phyloP scores from a whole-genome alignment of 1,140 invertebrate species.

The Trichonephila clavata region DNA sequence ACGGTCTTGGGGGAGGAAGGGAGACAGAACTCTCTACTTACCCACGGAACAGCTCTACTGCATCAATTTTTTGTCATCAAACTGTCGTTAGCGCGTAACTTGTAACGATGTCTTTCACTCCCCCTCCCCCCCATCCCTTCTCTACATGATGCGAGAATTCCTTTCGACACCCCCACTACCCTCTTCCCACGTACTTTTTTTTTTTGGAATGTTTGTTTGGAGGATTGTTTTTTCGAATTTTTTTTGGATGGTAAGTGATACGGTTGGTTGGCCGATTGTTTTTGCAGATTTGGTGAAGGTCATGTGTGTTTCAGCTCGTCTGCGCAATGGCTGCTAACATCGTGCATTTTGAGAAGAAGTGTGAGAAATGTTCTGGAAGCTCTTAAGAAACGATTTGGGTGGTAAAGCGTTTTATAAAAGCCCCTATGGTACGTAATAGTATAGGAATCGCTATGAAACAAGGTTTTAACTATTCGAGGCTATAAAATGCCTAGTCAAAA shows the following conservation, averaged over 20 bases:
- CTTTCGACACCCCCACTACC: background rate
- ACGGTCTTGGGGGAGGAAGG: background rate
- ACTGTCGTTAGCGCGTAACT: constrained; percentile 74
- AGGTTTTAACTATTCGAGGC: too few species aligned
- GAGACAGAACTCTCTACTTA: constrained; percentile 48
- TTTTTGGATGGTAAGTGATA: constrained; percentile 27
- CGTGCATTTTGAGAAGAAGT: background rate
- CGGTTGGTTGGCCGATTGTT: constrained; percentile 25
- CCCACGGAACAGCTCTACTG: constrained; percentile 62
- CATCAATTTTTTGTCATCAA: constrained; percentile 75
- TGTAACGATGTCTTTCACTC: constrained; percentile 53
- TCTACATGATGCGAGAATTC: background rate
- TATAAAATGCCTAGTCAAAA: too few species aligned
- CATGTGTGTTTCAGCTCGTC: background rate
- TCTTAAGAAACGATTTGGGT: background rate
- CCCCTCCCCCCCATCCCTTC: background rate
- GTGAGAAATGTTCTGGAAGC: background rate
- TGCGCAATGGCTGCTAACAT: too few species aligned
- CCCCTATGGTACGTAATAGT: too few species aligned
- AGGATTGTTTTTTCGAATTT: background rate
- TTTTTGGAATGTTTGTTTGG: constrained; percentile 7
- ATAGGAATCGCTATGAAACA: too few species aligned
- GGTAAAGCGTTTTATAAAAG: background rate
- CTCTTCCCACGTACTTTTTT: background rate
- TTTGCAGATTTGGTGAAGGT: constrained; percentile 20